Evolutionary conservation across 2,797 vertebrate species (phyloP).

Genomic region (Miichthys miiuy): DNA sequence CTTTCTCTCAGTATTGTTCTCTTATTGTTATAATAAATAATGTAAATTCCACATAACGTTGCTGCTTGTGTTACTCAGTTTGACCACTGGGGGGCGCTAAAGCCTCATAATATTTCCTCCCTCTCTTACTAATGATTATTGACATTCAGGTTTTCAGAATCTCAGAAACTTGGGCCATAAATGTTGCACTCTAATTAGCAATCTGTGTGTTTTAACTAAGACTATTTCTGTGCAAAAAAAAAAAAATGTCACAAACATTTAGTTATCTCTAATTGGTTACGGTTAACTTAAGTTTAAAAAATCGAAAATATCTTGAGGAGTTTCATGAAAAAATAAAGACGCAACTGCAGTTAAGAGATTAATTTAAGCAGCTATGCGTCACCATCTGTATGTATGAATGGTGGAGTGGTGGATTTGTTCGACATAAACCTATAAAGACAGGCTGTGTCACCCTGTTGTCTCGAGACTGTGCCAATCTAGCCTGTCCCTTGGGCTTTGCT

Average conservation of each 20-base stretch:
- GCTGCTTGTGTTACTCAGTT: slow-evolving; percentile 33
- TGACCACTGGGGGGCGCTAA: slow-evolving; percentile 67
- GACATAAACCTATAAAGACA: slow-evolving; percentile 14
- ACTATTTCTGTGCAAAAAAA: background rate
- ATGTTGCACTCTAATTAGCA: slow-evolving; percentile 16
- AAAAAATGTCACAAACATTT: background rate
- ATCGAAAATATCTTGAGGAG: background rate
- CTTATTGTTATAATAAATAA: slow-evolving; percentile 73
- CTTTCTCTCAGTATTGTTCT: slow-evolving; percentile 69
- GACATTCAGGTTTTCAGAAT: slow-evolving; percentile 14
- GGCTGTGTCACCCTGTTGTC: slow-evolving; percentile 31
- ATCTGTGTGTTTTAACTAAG: slow-evolving; percentile 18
- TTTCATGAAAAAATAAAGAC: background rate
- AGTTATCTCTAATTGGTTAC: background rate
- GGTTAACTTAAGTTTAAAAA: background rate
- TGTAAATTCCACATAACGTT: slow-evolving; percentile 32
- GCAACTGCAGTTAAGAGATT: background rate
- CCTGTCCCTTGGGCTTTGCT: slow-evolving; percentile 30
- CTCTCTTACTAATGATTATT: slow-evolving; percentile 13
- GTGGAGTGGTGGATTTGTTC: slow-evolving; percentile 3
- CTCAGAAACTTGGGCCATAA: background rate
- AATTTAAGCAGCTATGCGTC: background rate
- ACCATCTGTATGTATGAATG: background rate
- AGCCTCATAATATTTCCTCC: slow-evolving; percentile 28
- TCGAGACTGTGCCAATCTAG: slow-evolving; percentile 38